Evolutionary conservation across 2,888 invertebrate species (phyloP), one percentile per base, ranked within the genome.

Genomic region (Zhengitettix transpicula): DNA sequence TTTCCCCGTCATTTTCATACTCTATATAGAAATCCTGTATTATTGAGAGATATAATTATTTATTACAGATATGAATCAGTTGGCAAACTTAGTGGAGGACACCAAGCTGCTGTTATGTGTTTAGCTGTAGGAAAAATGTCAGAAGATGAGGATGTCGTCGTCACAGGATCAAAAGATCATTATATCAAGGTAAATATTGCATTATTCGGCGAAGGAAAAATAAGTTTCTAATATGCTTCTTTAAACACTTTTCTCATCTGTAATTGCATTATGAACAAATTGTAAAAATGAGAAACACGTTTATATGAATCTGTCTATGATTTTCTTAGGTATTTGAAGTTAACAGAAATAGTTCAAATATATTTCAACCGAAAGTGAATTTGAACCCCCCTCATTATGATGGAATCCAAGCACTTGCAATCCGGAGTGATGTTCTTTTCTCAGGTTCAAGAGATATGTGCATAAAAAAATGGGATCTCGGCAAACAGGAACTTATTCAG

Each of bases 341-440:
- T 52, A 67, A 69, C 61, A 70, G 72, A 55, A 69, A 71, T 44
- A 67, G 68, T 40, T 74, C 77, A n/a, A 77, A 81, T 65, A 73
- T 79, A 57, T 73, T 72, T 40, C 73, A 75, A 67, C 81, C 80
- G 65, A 74, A 84, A 42, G 78, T 82, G 59, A 81, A 84, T 67
- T 75, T 89, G 60, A 83, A 86, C 66, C 92, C 92, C 14, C 92
- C 92, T 9, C 92, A 92, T 74, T 92, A 92, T 72, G 92, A 92
- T 72, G 92, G 91, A 40, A 88, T 93, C 58, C 88, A 91, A 71
- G 85, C 87, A 53, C 76, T 92, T 56, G 82, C 85, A 42, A 75
- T 87, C 58, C 73, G 75, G 62, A 84, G 81, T 42, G 77, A 81
- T 65, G 78, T 78, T 15, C 76, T 92, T 17, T 92, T 89, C 77